Base-by-base conservation (phyloP, 2,888 invertebrate genomes). In the Allacma fusca region DNA sequence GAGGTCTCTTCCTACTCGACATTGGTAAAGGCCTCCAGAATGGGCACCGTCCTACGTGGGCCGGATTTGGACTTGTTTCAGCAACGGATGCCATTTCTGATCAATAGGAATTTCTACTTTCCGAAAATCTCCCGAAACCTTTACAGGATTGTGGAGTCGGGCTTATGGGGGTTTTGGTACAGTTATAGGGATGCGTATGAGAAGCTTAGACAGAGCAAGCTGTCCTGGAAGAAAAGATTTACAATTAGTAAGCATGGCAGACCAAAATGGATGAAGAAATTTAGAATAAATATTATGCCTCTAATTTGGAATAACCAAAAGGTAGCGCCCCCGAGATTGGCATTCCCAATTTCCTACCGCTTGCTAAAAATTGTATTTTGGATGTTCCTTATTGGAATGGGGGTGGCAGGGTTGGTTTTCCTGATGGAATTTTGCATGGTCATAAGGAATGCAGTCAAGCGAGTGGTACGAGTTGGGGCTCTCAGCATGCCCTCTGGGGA, bases 21-120 rank as follows among this genome's bases (percentile, higher is more conserved):
- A 4, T 7, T 70, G 23, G 21, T 50, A 4, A 70, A 70, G 26
- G 23, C 26, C 19, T 50, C 44, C 1, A 70, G 21, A 23, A 12
- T 16, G 26, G 4, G 23, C 9, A 12, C 40, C 24, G 13, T 50
- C 44, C 26, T 70, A 12, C 23, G 23, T 50, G 70, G 70, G 24
- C 70, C 70, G 4, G 12, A n/a, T 23, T 16, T 70, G 12, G 12
- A 70, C 21, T 50, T 70, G 50, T 50, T 70, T 16, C 21, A 44
- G 23, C 70, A 70, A 26, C 21, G 70, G 5, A 19, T 70, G 24
- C 70, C 70, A 19, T 50, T 70, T 13, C 1, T 70, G 19, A 40
- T 70, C 13, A 43, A 26, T 23, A 13, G 26, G 19, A 50, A 44
- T 50, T 70, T 70, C 40, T 2, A 9, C 7, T 4, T 2, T 19